A percentile compares a stretch with the other conserved stretches of the same genome.
Conservation (phyloP, 2,888 invertebrate genomes). For the Pseudeuparius sepicola region DNA sequence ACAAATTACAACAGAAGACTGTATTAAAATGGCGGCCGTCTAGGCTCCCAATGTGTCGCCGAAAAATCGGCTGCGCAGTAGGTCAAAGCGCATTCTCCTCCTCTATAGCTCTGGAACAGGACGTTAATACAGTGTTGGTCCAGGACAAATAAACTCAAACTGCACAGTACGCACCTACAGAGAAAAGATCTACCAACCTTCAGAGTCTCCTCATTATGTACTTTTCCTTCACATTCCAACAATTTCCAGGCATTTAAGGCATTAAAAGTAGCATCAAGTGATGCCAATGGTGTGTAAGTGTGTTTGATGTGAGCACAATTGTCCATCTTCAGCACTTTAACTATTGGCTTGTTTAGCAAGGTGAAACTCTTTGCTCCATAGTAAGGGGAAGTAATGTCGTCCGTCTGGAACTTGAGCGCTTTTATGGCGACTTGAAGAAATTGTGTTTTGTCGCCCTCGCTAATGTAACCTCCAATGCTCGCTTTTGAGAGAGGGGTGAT, state of each 20-base stretch:
- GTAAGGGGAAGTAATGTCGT: slow-evolving; percentile 57
- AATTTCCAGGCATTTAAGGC: slow-evolving; percentile 30
- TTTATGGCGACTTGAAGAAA: slow-evolving; percentile 30
- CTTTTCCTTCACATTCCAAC: slow-evolving; percentile 31
- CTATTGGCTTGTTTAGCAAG: slow-evolving; percentile 51
- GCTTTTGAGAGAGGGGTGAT: slow-evolving; percentile 25
- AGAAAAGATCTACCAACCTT: slow-evolving; percentile 42
- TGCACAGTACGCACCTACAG: too few relatives aligned
- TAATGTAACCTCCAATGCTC: slow-evolving; percentile 37
- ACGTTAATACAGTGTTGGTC: too few relatives aligned
- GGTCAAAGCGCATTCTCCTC: too few relatives aligned
- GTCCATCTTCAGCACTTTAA: slow-evolving; percentile 41
- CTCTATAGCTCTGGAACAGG: too few relatives aligned
- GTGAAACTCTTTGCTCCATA: slow-evolving; percentile 65
- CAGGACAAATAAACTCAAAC: too few relatives aligned
- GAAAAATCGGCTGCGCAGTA: too few relatives aligned
- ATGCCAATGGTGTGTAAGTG: slow-evolving; percentile 28
- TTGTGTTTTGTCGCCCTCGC: slow-evolving; percentile 30
- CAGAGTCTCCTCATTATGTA: slow-evolving; percentile 30
- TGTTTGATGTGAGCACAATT: slow-evolving; percentile 37
- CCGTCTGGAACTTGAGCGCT: slow-evolving; percentile 28
- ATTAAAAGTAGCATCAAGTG: slow-evolving; percentile 30
- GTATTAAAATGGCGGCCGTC: too few relatives aligned
- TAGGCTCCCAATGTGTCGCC: too few relatives aligned
- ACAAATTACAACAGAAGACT: too few relatives aligned